Evolutionary conservation across 30 jellyfish, hydroid and myxozoan species (phyloP).

Genomic region (Hydra vulgaris): DNA sequence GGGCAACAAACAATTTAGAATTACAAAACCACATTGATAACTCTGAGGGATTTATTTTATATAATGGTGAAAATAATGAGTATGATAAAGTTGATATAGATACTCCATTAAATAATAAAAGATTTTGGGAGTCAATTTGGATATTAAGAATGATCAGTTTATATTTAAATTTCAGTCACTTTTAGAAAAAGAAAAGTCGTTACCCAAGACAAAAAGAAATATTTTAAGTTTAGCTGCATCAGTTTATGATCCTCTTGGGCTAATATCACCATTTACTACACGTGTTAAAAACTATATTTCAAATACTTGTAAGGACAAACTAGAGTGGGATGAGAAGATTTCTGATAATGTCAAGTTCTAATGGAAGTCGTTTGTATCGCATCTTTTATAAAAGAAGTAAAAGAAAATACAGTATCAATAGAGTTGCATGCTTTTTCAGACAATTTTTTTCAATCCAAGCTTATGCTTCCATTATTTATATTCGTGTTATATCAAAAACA

Average conservation of each 20-base stretch:
- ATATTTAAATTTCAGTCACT: background rate
- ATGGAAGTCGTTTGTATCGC: background rate
- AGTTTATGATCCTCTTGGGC: slow-evolving; percentile 12
- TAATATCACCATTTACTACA: slow-evolving; percentile 8
- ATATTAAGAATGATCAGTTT: background rate
- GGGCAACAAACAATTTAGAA: background rate
- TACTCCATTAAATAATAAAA: background rate
- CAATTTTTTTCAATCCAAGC: too few relatives aligned
- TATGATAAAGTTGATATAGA: background rate
- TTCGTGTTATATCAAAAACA: too few relatives aligned
- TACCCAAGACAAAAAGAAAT: background rate
- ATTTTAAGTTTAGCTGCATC: slow-evolving; percentile 9
- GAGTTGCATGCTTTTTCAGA: too few relatives aligned
- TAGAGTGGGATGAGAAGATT: background rate
- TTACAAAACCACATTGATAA: background rate
- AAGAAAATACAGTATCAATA: too few relatives aligned
- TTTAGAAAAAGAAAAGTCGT: background rate
- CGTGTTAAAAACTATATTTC: slow-evolving; percentile 9
- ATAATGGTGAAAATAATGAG: background rate
- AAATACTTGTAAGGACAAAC: slow-evolving; percentile 1
- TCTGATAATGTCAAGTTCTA: background rate
- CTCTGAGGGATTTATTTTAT: background rate
- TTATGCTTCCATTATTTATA: too few relatives aligned
- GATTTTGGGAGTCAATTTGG: background rate
- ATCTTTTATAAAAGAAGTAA: background rate